Conservation (phyloP, 2,113 vertebrate genomes). For the Pelvicachromis taeniatus region DNA sequence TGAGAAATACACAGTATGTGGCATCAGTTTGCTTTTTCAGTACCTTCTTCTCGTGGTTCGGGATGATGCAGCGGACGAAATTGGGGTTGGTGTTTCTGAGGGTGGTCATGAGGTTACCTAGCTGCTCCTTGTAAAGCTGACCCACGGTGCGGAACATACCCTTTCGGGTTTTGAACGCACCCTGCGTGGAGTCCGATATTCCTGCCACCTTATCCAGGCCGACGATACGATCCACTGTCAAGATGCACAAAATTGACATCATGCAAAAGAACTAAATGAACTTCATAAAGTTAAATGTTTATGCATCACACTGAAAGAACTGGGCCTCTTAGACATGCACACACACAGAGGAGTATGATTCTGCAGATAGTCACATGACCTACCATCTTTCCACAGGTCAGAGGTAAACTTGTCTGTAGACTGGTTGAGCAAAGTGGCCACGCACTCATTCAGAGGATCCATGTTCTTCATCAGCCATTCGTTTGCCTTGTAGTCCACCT, state of each 20-base stretch:
- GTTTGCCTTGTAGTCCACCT: conserved; percentile 97
- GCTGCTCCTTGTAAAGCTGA: conserved; percentile 96
- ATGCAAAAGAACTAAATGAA: not conserved
- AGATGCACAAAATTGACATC: not conserved
- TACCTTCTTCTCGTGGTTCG: conserved; percentile 99
- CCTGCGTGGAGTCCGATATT: conserved; percentile 85
- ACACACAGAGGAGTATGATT: not conserved
- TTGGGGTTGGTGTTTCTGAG: conserved; percentile 97
- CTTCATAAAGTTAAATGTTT: not conserved
- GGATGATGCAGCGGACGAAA: conserved; percentile 98
- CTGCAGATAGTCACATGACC: conserved; percentile 23
- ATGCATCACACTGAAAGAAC: not conserved
- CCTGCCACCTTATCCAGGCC: conserved; percentile 96
- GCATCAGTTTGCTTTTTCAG: not conserved
- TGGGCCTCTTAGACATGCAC: not conserved
- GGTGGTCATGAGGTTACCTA: conserved; percentile 94
- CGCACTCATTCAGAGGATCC: conserved; percentile 96
- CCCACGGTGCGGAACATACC: conserved; percentile 98
- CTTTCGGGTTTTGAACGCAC: conserved; percentile 91
- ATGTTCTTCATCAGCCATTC: conserved; percentile 99
- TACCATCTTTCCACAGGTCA: conserved; percentile 96
- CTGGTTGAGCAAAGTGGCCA: conserved; percentile 90
- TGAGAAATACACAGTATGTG: not conserved
- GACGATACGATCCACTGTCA: conserved; percentile 92
- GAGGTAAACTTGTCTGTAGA: conserved; percentile 93